Evolutionary conservation across 2,797 vertebrate species (phyloP), one percentile per base, ranked within the genome.

Genomic region (Rhabdophis nuchalis): DNA sequence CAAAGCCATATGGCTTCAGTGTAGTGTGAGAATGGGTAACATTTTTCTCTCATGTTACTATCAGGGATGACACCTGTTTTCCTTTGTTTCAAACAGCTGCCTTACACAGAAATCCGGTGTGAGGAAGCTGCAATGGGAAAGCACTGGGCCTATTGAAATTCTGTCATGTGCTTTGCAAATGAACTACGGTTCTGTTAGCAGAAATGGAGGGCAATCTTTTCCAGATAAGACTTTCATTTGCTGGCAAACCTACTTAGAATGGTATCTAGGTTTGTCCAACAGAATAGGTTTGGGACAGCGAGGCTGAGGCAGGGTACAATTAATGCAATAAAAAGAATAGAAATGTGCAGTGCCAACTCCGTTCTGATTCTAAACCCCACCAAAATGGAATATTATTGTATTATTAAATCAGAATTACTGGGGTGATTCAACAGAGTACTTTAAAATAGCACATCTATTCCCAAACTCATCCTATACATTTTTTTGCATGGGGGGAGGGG

Each of bases 401-500:
- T 89, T 64, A 18, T 36, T 68, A 41, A 86, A 87, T 54, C 52
- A 92, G 29, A 90, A 86, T 61, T 53, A 36, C 20, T 46, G 36
- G 36, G 27, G 36, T n/a, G 86, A 57, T 57, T 72, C 85, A 82
- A 1, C 58, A 82, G 25, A 14, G 3, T 87, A 41, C 12, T 50
- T 52, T 87, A 90, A 89, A 86, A 87, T 36, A 46, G 29, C 32
- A 91, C 86, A 86, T 90, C 89, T 50, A 23, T 87, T 93, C 61
- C 29, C 32, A 95, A 91, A 91, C 85, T 93, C 86, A 92, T 94
- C n/a, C 50, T 85, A n/a, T 94, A 64, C 82, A n/a, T 87, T 86
- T 9, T 87, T n/a, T 58, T 58, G 20, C 20, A 2, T 2, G 18
- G 61, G 20, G 72, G 72, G 18, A 1, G 36, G 72, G 36, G 20